Evolutionary conservation across 2,113 vertebrate genomes (phyloP).

Genomic region (Laticauda laticaudata): DNA sequence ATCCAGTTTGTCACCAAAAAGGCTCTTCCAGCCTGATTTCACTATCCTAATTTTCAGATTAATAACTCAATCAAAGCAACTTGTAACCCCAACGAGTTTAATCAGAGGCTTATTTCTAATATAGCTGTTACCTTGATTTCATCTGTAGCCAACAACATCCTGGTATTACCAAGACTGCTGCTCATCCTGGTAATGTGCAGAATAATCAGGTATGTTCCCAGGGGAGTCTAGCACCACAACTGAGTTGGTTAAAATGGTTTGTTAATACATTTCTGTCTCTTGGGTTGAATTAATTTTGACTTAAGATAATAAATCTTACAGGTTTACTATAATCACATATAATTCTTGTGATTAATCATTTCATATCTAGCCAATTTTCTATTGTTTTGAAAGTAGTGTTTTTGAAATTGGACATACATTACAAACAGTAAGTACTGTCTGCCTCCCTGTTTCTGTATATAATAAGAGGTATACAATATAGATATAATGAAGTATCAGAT

Average conservation of each 20-base stretch:
- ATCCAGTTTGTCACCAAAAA: not conserved
- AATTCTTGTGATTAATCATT: not conserved
- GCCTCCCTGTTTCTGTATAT: not conserved
- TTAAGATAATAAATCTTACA: not conserved
- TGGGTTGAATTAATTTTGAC: not conserved
- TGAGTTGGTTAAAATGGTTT: not conserved
- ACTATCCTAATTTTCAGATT: not conserved
- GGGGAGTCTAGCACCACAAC: not conserved
- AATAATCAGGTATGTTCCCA: constrained; percentile 61
- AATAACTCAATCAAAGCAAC: not conserved
- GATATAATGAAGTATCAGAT: not conserved
- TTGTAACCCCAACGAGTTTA: constrained; percentile 1
- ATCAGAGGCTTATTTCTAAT: constrained; percentile 19
- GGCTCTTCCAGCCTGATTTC: not conserved
- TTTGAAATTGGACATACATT: not conserved
- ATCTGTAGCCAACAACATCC: constrained; percentile 41
- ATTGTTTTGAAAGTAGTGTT: not conserved
- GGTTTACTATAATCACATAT: not conserved
- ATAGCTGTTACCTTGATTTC: constrained; percentile 45
- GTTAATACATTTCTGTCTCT: not conserved
- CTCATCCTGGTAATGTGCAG: constrained; percentile 43
- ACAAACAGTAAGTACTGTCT: not conserved
- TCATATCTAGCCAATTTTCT: constrained; percentile 10
- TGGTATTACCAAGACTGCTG: constrained; percentile 3
- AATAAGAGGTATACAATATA: not conserved